Evolutionary conservation across 1,140 invertebrate species (phyloP).

Genomic region (Andrena cerasifolii): DNA sequence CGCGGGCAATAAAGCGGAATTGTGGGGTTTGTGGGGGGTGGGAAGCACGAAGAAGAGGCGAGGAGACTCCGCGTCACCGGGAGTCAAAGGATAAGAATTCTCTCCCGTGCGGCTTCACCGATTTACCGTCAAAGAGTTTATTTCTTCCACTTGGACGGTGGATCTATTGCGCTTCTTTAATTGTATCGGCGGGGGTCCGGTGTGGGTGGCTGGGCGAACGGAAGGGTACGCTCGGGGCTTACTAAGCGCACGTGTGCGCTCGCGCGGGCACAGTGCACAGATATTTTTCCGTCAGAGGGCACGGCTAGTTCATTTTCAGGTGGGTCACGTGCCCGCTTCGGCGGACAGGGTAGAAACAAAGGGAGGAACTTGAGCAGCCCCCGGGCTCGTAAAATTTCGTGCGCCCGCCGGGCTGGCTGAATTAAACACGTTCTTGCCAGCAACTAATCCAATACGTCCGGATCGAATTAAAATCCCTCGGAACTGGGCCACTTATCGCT

Average conservation of each 20-base stretch:
- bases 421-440: constrained; percentile 21
- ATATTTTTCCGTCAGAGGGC: constrained; percentile 46
- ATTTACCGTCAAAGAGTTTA: constrained; percentile 55
- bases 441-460: not conserved
- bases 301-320: constrained; percentile 48
- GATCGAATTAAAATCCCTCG: constrained; percentile 35
- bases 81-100: constrained; percentile 10
- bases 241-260: constrained; percentile 2
- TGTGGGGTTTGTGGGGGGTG: constrained; percentile 2
- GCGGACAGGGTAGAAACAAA: constrained; percentile 1
- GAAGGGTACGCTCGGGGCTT: constrained; percentile 23
- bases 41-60: not conserved
- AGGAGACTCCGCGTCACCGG: not conserved
- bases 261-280: not conserved
- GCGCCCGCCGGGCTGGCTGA: not conserved
- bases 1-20: too few species aligned
- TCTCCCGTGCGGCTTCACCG: constrained; percentile 12
- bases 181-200: constrained; percentile 37
- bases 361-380: constrained; percentile 2
- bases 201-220: not conserved
- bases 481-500: not conserved
- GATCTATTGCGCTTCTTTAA: constrained; percentile 48
- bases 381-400: constrained; percentile 43
- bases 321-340: constrained; percentile 46
- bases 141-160: constrained; percentile 21